Evolutionary conservation across 92 coral and sea anemone species (phyloP).

Genomic region (Chrysogorgia sp.): DNA sequence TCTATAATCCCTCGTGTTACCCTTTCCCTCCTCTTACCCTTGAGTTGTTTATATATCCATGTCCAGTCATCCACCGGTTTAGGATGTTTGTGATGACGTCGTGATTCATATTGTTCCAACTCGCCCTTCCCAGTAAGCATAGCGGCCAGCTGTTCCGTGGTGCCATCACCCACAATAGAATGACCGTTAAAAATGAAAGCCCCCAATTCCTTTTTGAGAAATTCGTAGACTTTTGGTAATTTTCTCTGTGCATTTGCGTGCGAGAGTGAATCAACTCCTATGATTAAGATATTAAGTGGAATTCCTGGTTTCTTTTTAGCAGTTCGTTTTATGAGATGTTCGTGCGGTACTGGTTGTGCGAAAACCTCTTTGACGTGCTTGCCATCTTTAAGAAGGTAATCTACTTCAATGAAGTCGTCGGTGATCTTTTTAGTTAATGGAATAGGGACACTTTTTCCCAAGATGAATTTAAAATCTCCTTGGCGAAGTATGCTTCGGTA

Average conservation of each 20-base stretch:
- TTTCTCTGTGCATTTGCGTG: slow-evolving; percentile 35
- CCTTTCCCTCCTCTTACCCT: too few species aligned
- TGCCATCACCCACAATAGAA: slow-evolving; percentile 25
- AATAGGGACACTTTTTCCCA: neutral
- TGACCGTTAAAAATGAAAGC: slow-evolving; percentile 26
- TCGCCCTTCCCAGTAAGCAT: slow-evolving; percentile 28
- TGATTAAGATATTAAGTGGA: slow-evolving; percentile 10
- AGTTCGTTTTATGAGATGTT: neutral
- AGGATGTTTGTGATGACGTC: slow-evolving; percentile 16
- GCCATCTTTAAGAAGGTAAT: too few species aligned
- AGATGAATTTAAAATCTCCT: slow-evolving; percentile 50
- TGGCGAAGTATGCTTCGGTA: slow-evolving; percentile 22
- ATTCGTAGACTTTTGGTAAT: slow-evolving; percentile 18
- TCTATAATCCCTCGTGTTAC: too few species aligned
- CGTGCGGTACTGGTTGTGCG: neutral
- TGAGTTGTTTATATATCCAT: slow-evolving; percentile 34
- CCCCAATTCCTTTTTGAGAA: slow-evolving; percentile 12
- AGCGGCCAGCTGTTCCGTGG: slow-evolving; percentile 22
- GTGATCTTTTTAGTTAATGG: slow-evolving; percentile 8
- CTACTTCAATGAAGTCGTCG: slow-evolving; percentile 24
- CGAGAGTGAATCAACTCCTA: slow-evolving; percentile 27
- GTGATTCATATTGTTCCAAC: slow-evolving; percentile 20
- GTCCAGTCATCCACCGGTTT: slow-evolving; percentile 33
- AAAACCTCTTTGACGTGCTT: neutral
- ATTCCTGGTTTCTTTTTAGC: too few species aligned